Conservation (phyloP, 2,888 invertebrate species). For the Barypeithes pellucidus region DNA sequence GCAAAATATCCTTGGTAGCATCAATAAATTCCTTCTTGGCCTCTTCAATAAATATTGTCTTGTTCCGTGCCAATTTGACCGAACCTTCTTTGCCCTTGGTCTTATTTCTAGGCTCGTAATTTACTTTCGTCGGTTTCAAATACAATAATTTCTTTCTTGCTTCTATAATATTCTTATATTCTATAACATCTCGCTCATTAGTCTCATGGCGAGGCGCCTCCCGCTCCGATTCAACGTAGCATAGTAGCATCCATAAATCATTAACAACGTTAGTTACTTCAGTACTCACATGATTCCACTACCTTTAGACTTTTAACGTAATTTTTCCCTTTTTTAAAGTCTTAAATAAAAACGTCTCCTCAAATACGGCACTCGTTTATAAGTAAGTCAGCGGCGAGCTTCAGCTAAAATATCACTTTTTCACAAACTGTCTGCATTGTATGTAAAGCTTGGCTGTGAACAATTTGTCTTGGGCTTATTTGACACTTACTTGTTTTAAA, state of each 20-base stretch:
- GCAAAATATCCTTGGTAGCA: too few species aligned
- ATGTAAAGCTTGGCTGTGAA: conserved; percentile 27
- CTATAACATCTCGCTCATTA: too few species aligned
- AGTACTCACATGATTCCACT: too few species aligned
- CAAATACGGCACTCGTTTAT: neutral
- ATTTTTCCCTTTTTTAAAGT: neutral
- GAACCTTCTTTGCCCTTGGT: conserved; percentile 85
- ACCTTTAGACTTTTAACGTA: too few species aligned
- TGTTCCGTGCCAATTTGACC: conserved; percentile 81
- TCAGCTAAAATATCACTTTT: conserved; percentile 24
- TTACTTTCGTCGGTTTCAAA: conserved; percentile 84
- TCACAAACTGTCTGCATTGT: conserved; percentile 18
- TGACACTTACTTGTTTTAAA: conserved; percentile 28
- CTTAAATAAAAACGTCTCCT: neutral
- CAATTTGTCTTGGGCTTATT: conserved; percentile 34
- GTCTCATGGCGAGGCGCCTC: too few species aligned
- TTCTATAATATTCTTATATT: too few species aligned
- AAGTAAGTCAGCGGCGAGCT: neutral
- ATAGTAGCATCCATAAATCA: too few species aligned
- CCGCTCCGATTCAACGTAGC: too few species aligned
- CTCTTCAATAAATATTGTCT: conserved; percentile 83
- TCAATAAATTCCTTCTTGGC: conserved; percentile 81
- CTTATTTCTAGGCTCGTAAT: conserved; percentile 84
- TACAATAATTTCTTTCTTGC: too few species aligned
- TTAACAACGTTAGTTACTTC: too few species aligned